Base-by-base conservation (phyloP, 2,797 vertebrate genomes). In the Sarcoramphus papa region DNA sequence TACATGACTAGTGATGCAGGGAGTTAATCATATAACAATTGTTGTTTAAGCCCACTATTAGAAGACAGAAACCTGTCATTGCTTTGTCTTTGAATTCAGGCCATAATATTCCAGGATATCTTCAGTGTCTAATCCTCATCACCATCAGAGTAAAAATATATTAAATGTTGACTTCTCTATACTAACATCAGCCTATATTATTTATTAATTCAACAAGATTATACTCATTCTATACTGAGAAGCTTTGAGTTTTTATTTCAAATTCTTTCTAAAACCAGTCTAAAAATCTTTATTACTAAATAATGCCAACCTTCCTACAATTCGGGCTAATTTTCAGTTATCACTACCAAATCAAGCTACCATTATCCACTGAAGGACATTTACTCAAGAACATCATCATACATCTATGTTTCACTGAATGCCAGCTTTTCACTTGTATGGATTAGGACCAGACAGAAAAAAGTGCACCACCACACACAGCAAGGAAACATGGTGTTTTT, bases 161-260 rank as follows among this genome's bases (percentile, higher is more conserved):
- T 37, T 83, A 40, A 73, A 43, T 28, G 8, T 8, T 84, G 56
- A 35, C 18, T 83, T 73, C 56, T 72, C 57, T 43, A 3, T 30
- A 77, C 31, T 27, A 63, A 45, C 0, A 1, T 51, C 47, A 82
- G 14, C 40, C 30, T 9, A 30, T 56, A 16, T 35, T 43, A 50
- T 31, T 35, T 77, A 35, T n/a, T 79, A 54, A 73, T 79, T 85
- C 40, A 60, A 67, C 33, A 70, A 47, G n/a, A 51, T 21, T 56
- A 56, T 8, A 7, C 15, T 35, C 14, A 25, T 48, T 51, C 37
- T 48, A 10, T 5, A 73, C 22, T 0, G 0, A 82, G 28, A 60
- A 70, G 40, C 22, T 86, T 51, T 51, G 40, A 41, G 28, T 0
- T 73, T 75, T 93, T 48, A 48, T 56, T 76, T 74, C 22, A 31